phyloP scores from a whole-genome alignment of 2,888 invertebrate species.

The Suillia variegata region DNA sequence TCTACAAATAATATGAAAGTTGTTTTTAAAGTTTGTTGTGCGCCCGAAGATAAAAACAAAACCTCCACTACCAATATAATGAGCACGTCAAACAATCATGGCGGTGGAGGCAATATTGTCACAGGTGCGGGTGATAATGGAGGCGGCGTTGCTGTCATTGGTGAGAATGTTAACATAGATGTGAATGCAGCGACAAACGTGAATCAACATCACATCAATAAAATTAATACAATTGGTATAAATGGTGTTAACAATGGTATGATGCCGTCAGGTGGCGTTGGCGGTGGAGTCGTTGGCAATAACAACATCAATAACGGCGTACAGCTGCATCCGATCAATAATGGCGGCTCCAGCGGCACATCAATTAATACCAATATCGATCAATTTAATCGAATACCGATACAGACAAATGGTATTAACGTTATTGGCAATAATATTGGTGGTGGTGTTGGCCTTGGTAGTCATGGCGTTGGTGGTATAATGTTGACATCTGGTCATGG shows the following conservation, averaged over 20 bases:
- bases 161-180: constrained; percentile 27
- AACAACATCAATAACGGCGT: constrained; percentile 32
- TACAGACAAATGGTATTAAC: constrained; percentile 46
- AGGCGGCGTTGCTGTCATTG: constrained; percentile 29
- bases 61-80: constrained; percentile 46
- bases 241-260: constrained; percentile 53
- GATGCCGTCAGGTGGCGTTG: constrained; percentile 32
- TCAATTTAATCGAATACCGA: constrained; percentile 59
- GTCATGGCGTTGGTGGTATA: constrained; percentile 37
- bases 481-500: constrained; percentile 46
- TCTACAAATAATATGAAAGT: constrained; percentile 94
- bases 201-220: constrained; percentile 40
- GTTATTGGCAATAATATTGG: constrained; percentile 48
- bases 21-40: constrained; percentile 92
- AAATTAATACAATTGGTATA: constrained; percentile 48
- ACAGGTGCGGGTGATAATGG: constrained; percentile 33
- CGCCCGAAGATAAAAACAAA: constrained; percentile 70
- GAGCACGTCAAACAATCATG: no score
- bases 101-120: constrained; percentile 62
- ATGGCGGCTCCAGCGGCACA: constrained; percentile 45
- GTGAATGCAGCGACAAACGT: constrained; percentile 35
- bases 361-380: constrained; percentile 60
- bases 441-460: constrained; percentile 32
- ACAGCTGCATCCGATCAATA: constrained; percentile 41
- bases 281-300: no score